Evolutionary conservation across 35 echinoderm and acorn worm genomes (phyloP).

Genomic region (Acanthaster planci): DNA sequence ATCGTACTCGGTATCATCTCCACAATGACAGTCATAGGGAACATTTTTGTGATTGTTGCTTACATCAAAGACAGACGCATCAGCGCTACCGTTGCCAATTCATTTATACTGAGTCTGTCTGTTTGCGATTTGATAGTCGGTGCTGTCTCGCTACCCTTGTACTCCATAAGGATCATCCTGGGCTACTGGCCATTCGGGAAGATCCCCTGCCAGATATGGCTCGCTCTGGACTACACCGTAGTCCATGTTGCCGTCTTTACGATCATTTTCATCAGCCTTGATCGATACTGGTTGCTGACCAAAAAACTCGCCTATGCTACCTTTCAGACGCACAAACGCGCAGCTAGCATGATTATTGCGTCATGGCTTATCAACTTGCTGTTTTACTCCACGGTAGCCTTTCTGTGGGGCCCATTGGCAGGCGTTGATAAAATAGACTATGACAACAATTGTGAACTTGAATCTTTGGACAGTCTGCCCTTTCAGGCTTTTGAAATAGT

Average conservation of each 20-base stretch:
- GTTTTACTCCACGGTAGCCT: slow-evolving; percentile 34
- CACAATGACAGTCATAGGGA: slow-evolving; percentile 25
- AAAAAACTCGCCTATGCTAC: slow-evolving; percentile 50
- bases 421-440: slow-evolving; percentile 9
- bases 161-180: slow-evolving; percentile 52
- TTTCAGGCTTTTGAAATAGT: slow-evolving; percentile 36
- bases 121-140: slow-evolving; percentile 72
- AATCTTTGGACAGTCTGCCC: slow-evolving; percentile 14
- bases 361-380: too few species aligned
- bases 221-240: too few species aligned
- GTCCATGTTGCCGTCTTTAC: too few species aligned
- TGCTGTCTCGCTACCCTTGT: slow-evolving; percentile 42
- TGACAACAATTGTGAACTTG: slow-evolving; percentile 40
- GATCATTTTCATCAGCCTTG: too few species aligned
- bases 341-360: too few species aligned
- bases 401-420: slow-evolving; percentile 12
- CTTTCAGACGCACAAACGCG: too few species aligned
- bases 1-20: slow-evolving; percentile 3
- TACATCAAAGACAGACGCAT: too few species aligned
- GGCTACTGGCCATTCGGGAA: too few species aligned
- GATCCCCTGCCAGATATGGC: too few species aligned
- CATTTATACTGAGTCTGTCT: slow-evolving; percentile 61
- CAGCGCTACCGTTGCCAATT: too few species aligned
- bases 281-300: too few species aligned
- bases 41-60: too few species aligned